Base-by-base conservation (phyloP, 37 sponge, comb jelly and placozoan genomes). In the Cladorhizidae sp. region DNA sequence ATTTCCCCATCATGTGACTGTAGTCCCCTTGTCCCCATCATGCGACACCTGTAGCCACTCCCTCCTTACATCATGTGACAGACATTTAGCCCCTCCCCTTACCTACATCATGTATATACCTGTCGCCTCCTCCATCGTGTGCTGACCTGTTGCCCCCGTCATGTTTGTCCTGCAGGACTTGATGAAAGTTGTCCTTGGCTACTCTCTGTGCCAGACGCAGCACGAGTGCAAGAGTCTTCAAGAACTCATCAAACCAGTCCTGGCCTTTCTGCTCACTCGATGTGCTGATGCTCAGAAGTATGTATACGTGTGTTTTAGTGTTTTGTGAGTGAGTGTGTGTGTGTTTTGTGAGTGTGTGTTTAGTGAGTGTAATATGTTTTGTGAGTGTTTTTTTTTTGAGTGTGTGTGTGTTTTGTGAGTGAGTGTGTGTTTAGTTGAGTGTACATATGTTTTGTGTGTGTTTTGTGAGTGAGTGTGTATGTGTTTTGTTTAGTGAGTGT, bases 221-320 rank as follows among this genome's bases (percentile, higher is more conserved):
- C 40, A 81, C 41, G 77, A 77, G 15, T 36, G 57, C 25, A 18
- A 36, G 35, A 32, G 36, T 43, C 57, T 87, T 31, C 83, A 81
- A 57, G 40, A 25, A 0, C 74, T 80, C 28, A 36, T 87, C 50
- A 76, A 58, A 62, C 88, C 88, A 3, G 59, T 79, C 1, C 35
- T 87, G 22, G 63, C 68, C 9, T 62, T 76, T 0, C 72, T 87
- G 8, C 72, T 87, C 50, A 82, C 77, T 21, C 52, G 88, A 35
- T 87, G 88, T 76, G 75, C 72, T 9, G 83, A 87, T 71, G 88
- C 88, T 29, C 88, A 87, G 42, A 74, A 72, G 88, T 84, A 38
- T 56, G 83, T 17, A 55, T 25, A 8, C 14, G 76, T 56, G 51
- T 36, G 40, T 36, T 7, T 70, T 9, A 12, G 11, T 37, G 14